These are phyloP conservation scores for Hydractinia symbiolongicarpus DNA, from an alignment of 30 jellyfish, hydroid and myxozoan species.

Conservation along the genomic window DNA sequence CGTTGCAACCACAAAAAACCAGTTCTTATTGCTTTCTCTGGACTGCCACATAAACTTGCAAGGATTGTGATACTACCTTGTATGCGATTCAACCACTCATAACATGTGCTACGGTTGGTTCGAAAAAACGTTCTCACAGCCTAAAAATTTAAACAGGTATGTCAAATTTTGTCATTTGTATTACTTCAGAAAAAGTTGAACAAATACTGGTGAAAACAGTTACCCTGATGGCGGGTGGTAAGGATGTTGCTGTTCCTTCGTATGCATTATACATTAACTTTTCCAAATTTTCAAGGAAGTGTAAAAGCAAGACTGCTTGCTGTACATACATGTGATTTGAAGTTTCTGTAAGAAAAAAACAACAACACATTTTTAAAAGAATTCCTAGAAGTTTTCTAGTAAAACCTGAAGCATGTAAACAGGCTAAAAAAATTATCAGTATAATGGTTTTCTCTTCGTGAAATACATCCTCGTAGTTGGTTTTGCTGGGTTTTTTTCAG, in stretches of 20 bases:
- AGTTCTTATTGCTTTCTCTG: slow-evolving; percentile 79
- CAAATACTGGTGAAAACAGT: not conserved
- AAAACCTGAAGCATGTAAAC: no score
- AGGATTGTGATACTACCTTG: slow-evolving; percentile 66
- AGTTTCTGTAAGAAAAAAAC: not conserved
- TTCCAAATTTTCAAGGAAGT: slow-evolving; percentile 76
- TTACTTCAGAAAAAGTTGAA: no score
- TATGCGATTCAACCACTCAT: slow-evolving; percentile 84
- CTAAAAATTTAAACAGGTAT: slow-evolving; percentile 20
- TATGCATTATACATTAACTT: slow-evolving; percentile 92
- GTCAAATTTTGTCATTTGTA: no score
- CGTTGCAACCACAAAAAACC: slow-evolving; percentile 90
- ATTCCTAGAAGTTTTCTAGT: no score
- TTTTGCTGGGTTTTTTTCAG: no score
- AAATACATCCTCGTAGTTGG: no score
- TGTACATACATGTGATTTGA: slow-evolving; percentile 33
- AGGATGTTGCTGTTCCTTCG: slow-evolving; percentile 94
- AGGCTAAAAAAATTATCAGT: no score
- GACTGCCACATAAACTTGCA: slow-evolving; percentile 69
- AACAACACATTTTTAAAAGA: no score
- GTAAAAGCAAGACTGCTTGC: slow-evolving; percentile 71
- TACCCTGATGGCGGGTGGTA: slow-evolving; percentile 78
- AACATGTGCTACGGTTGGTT: slow-evolving; percentile 83
- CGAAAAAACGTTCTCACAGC: slow-evolving; percentile 85
- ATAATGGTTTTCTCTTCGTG: no score